Conservation (phyloP, 2,113 vertebrate species). For the Actinemys pallida region DNA sequence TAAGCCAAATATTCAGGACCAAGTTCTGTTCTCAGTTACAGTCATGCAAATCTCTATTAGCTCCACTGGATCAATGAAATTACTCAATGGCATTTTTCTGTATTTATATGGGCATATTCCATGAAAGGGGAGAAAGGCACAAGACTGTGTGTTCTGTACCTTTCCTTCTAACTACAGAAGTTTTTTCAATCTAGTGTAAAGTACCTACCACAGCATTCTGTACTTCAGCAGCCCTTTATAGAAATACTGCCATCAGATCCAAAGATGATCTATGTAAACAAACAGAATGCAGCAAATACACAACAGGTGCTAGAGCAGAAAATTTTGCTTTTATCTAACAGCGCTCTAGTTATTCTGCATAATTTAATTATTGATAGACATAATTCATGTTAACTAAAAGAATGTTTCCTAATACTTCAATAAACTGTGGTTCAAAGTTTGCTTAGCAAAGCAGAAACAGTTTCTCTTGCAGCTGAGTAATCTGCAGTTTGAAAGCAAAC, state of each 20-base stretch:
- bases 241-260: neutral
- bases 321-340: neutral
- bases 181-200: neutral
- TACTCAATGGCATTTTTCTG: neutral
- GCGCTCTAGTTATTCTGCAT: neutral
- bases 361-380: neutral
- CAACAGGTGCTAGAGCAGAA: neutral
- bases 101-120: neutral
- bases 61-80: neutral
- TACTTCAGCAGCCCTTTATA: rapidly evolving
- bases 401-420: neutral
- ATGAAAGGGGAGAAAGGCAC: neutral
- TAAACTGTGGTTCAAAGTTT: neutral
- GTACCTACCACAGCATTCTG: rapidly evolving
- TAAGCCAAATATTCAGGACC: neutral
- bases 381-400: neutral
- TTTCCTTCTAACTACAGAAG: neutral
- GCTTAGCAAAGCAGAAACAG: neutral
- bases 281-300: neutral
- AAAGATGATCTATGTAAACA: neutral
- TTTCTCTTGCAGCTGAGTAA: neutral
- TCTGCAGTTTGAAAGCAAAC: neutral
- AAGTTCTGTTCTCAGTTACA: neutral
- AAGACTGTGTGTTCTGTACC: neutral
- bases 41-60: neutral